Evolutionary conservation across 2,888 invertebrate species (phyloP).

Genomic region (Dryobota labecula): DNA sequence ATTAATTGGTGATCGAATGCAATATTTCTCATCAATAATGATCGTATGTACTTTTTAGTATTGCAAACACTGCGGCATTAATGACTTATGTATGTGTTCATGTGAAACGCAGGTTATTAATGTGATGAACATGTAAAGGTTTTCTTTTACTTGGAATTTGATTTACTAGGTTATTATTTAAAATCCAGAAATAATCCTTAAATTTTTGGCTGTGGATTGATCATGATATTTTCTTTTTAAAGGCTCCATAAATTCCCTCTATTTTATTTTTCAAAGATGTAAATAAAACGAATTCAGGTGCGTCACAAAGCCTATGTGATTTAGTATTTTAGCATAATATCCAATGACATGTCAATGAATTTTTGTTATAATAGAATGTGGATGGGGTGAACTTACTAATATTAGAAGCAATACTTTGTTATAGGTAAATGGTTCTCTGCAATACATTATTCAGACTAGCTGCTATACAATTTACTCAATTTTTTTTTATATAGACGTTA

Average conservation of each 20-base stretch:
- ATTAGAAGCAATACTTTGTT: constrained; percentile 56
- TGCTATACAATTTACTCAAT: constrained; percentile 49
- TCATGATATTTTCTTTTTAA: constrained; percentile 39
- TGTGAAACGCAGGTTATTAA: constrained; percentile 39
- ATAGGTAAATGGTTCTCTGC: constrained; percentile 52
- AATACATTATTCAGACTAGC: constrained; percentile 54
- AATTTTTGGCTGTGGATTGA: constrained; percentile 52
- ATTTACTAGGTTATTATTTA: constrained; percentile 36
- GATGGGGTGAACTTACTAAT: constrained; percentile 78
- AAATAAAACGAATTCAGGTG: constrained; percentile 65
- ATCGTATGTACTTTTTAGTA: constrained; percentile 9
- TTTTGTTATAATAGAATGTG: constrained; percentile 70
- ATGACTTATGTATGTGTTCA: constrained; percentile 58
- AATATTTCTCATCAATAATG: constrained; percentile 11
- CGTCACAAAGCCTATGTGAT: constrained; percentile 77
- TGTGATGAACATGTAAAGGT: constrained; percentile 40
- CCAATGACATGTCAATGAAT: constrained; percentile 67
- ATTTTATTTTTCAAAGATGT: constrained; percentile 48
- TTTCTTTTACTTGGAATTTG: constrained; percentile 39
- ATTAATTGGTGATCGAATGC: constrained; percentile 35
- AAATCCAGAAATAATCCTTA: constrained; percentile 21
- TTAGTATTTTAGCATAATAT: constrained; percentile 81
- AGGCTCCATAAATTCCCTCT: constrained; percentile 32
- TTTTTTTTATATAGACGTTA: constrained; percentile 48
- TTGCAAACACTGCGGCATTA: constrained; percentile 51